Percentiles rank a stretch among this genome's conserved stretches.
phyloP scores from a whole-genome alignment of 2,113 vertebrate genomes.

The Anolis carolinensis region DNA sequence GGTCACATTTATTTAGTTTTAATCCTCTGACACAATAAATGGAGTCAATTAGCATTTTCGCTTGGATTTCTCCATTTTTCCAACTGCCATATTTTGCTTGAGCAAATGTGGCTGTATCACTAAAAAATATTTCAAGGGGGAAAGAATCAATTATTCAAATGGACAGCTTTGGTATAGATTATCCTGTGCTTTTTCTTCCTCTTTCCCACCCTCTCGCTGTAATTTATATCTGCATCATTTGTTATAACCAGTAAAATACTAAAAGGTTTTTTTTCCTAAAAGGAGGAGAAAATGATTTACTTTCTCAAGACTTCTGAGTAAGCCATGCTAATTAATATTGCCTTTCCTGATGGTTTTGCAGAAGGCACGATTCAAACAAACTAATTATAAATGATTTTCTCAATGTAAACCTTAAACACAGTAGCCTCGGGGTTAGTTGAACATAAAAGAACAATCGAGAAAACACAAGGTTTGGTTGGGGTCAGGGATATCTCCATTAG shows the following conservation, averaged over 20 bases:
- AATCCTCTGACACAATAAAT: conserved; percentile 62
- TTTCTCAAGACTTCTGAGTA: conserved; percentile 62
- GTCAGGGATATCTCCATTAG: conserved; percentile 58
- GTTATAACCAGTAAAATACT: conserved; percentile 44
- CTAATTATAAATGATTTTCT: conserved; percentile 76
- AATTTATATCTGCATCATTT: conserved; percentile 50
- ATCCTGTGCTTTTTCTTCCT: background rate
- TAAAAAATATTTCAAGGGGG: conserved; percentile 61
- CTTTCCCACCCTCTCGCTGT: conserved; percentile 1
- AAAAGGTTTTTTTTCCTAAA: conserved; percentile 29
- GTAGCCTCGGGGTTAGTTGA: conserved; percentile 74
- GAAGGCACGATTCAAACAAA: conserved; percentile 74
- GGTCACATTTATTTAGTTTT: conserved; percentile 59
- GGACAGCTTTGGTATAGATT: conserved; percentile 41
- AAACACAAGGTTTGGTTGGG: conserved; percentile 74
- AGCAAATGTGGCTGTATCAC: conserved; percentile 45
- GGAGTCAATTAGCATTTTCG: conserved; percentile 67
- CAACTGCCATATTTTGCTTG: conserved; percentile 60
- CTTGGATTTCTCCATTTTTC: conserved; percentile 47
- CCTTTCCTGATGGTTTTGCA: conserved; percentile 70
- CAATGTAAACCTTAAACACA: conserved; percentile 75
- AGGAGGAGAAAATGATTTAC: conserved; percentile 54
- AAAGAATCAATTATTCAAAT: conserved; percentile 40
- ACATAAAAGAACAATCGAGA: conserved; percentile 76
- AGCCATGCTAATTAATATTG: conserved; percentile 70